Conservation (phyloP, 2,888 invertebrate genomes). For the Anorthoa munda region DNA sequence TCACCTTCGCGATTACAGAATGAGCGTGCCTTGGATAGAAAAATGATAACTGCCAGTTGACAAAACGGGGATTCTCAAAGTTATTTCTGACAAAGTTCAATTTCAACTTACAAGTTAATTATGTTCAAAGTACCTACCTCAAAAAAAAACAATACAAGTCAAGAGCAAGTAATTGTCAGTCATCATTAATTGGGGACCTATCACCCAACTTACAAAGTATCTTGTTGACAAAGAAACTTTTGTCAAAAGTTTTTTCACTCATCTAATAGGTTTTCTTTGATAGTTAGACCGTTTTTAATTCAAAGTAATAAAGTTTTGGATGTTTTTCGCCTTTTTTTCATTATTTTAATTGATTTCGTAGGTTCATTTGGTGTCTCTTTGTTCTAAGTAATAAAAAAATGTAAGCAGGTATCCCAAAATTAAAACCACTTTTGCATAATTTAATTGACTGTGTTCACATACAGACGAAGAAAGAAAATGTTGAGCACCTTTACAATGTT, state of each 20-base stretch:
- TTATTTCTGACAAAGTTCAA: too few relatives aligned
- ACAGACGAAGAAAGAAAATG: neutral
- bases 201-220: constrained; percentile 11
- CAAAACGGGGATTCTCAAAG: too few relatives aligned
- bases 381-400: neutral
- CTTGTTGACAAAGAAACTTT: constrained; percentile 42
- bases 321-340: constrained; percentile 18
- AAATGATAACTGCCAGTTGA: too few relatives aligned
- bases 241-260: constrained; percentile 32
- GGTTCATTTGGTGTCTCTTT: neutral
- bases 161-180: constrained; percentile 26
- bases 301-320: constrained; percentile 42
- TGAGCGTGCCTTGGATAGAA: too few relatives aligned
- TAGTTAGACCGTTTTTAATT: constrained; percentile 52
- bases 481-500: neutral
- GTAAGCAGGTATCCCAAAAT: neutral
- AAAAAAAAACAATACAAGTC: neutral
- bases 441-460: neutral
- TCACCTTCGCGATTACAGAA: too few relatives aligned
- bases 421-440: neutral
- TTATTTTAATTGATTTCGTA: constrained; percentile 55
- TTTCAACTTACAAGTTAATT: neutral
- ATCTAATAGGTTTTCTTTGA: constrained; percentile 55
- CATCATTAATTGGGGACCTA: constrained; percentile 29
- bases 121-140: neutral